Conservation (phyloP, 2,888 invertebrate genomes). For the Melinopterus prodromus region DNA sequence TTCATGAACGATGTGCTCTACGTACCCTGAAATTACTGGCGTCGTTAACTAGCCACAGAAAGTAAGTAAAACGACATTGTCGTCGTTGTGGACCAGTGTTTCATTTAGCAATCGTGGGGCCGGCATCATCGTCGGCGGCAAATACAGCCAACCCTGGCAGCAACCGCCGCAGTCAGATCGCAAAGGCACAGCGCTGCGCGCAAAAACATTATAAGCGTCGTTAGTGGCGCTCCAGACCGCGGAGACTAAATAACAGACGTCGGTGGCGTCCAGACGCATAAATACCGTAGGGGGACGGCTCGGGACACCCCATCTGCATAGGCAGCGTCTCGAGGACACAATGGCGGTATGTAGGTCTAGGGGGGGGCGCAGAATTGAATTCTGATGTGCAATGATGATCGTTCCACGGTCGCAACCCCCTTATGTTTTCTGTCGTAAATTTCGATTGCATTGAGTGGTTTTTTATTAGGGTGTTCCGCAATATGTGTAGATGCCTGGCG, state of each 20-base stretch:
- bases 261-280: conserved; percentile 20
- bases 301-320: background rate
- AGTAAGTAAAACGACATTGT: background rate
- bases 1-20: background rate
- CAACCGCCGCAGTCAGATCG: background rate
- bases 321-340: background rate
- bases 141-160: background rate
- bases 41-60: conserved; percentile 9
- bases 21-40: conserved; percentile 9
- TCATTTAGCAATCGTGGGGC: background rate
- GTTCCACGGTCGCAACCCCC: too few relatives aligned
- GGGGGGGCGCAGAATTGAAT: background rate
- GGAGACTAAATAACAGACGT: conserved; percentile 15
- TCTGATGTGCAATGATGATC: background rate
- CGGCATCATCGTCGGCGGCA: too few relatives aligned
- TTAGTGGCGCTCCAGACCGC: conserved; percentile 10
- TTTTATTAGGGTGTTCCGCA: too few relatives aligned
- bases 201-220: conserved; percentile 26
- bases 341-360: background rate
- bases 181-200: background rate
- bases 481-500: too few relatives aligned
- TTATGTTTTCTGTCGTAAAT: too few relatives aligned
- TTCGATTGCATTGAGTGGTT: too few relatives aligned
- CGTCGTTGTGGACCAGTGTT: conserved; percentile 6
- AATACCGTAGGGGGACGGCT: background rate